Base-by-base conservation (phyloP, 2,888 invertebrate species). In the Hesperia comma region DNA sequence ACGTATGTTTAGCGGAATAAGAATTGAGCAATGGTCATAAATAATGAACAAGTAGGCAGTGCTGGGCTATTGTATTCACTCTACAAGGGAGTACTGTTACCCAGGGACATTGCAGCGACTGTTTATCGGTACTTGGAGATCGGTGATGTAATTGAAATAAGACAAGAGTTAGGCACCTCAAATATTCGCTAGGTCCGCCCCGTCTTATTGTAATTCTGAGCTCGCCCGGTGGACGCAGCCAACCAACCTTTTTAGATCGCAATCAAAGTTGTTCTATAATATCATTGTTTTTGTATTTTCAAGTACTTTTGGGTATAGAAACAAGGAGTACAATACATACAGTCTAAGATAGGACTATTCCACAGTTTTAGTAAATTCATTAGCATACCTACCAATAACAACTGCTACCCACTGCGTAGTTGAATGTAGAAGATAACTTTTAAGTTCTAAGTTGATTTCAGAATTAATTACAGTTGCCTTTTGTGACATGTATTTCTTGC, bases 41-140 rank as follows among this genome's bases (percentile, higher is more conserved):
- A 74, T 77, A 78, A 78, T 77, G 75, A 72, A 57, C 71, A 73
- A 70, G 74, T 74, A 73, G 75, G 72, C 71, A 72, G 63, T 57
- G 58, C 68, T 61, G 68, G 40, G 17, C 79, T 73, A 86, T 85
- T 83, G 81, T 84, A 81, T 83, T 81, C 80, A 75, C 77, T 77
- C 32, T 53, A 21, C 14, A 32, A 54, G 15, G 46, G 51, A 46
- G 49, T 54, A 51, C 14, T 12, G 10, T 26, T 43, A n/a, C 32
- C 62, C 43, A 55, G 54, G 57, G 56, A 57, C 51, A 61, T 61
- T 33, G 61, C 49, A 61, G 17, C 26, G 37, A 21, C 17, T 40
- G 17, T 57, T 49, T 63, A 63, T 63, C 57, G 32, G 33, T 63
- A 56, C 21, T 40, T 37, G 14, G 46, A 63, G 56, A 63, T 63